Conservation (phyloP, 2,797 vertebrate species). For the Pangasius sanitwongsei region DNA sequence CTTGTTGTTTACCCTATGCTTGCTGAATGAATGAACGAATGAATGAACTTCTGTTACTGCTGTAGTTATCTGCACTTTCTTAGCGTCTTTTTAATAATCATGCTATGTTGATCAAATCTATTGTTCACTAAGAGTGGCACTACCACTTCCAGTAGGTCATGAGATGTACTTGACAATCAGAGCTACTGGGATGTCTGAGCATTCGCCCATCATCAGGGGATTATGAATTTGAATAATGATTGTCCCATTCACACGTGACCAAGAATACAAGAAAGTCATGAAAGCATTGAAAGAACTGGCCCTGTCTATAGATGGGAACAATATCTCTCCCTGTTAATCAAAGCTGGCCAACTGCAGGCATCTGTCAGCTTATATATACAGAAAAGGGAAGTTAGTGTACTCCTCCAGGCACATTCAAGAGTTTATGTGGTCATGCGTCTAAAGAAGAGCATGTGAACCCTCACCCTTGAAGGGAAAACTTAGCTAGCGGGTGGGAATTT, state of each 20-base stretch:
- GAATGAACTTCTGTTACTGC: too few relatives aligned
- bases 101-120: background rate
- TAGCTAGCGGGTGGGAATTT: background rate
- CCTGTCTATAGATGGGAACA: background rate
- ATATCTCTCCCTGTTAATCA: background rate
- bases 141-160: background rate
- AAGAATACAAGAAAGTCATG: background rate
- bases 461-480: background rate
- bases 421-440: background rate
- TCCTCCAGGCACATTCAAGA: background rate
- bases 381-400: background rate
- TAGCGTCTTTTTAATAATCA: background rate
- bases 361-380: background rate
- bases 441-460: background rate
- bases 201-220: background rate
- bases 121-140: background rate
- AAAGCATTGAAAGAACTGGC: background rate
- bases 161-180: background rate
- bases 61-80: background rate
- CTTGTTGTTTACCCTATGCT: background rate
- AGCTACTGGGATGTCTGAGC: background rate
- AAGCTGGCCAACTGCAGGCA: background rate
- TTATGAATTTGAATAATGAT: background rate
- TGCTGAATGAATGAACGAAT: background rate
- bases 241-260: background rate